These are phyloP conservation scores for Rhea americana DNA, from an alignment of 2,113 vertebrate species.

Conservation along the genomic window DNA sequence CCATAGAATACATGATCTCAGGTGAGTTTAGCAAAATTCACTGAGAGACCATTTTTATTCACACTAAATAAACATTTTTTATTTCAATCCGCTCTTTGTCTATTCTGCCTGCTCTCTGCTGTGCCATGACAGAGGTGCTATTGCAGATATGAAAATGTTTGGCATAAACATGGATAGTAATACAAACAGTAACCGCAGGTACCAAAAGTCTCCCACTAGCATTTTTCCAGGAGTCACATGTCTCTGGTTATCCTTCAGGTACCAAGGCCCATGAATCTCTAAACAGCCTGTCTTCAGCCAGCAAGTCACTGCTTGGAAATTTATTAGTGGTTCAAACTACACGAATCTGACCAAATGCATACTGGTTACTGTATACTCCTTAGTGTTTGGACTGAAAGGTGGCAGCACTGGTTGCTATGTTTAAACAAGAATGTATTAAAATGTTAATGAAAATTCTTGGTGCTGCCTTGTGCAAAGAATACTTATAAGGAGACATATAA, in stretches of 20 bases:
- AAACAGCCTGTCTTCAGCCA: background rate
- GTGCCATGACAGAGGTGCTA: background rate
- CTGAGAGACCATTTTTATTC: background rate
- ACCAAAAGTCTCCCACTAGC: background rate
- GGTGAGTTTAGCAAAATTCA: background rate
- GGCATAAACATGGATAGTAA: background rate
- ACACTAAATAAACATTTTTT: slow-evolving; percentile 6
- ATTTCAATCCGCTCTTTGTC: background rate
- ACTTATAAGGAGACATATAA: background rate
- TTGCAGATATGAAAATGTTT: slow-evolving; percentile 13
- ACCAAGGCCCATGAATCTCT: background rate
- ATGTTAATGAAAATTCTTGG: background rate
- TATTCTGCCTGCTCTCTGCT: background rate
- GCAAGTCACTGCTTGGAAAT: background rate
- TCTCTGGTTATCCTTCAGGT: background rate
- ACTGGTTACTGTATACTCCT: background rate
- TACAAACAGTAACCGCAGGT: background rate
- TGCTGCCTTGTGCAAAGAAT: background rate
- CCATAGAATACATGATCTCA: background rate
- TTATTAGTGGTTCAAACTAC: background rate
- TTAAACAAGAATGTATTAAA: background rate
- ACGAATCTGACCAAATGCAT: background rate
- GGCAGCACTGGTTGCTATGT: background rate
- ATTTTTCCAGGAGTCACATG: background rate
- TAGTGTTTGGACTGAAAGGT: background rate